Evolutionary conservation across 2,797 vertebrate species (phyloP).

Genomic region (Falco novaeseelandiae): DNA sequence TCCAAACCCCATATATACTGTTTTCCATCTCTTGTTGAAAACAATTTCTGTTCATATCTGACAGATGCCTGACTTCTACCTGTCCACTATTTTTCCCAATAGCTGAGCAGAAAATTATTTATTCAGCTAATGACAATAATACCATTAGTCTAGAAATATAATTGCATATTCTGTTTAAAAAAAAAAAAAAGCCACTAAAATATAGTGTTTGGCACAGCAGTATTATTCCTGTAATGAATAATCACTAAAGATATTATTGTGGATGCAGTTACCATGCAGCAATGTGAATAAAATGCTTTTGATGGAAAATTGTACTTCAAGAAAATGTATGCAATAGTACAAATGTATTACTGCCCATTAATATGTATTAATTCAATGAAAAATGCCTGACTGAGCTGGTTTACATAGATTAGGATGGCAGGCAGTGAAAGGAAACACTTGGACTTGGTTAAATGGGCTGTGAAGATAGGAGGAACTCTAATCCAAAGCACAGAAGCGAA

Average conservation of each 20-base stretch:
- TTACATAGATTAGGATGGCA: slow-evolving; percentile 68
- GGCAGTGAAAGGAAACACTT: slow-evolving; percentile 58
- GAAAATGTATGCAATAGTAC: slow-evolving; percentile 70
- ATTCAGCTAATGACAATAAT: slow-evolving; percentile 33
- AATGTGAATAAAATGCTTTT: slow-evolving; percentile 71
- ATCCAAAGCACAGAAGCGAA: slow-evolving; percentile 1
- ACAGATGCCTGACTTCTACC: background rate
- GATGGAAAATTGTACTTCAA: slow-evolving; percentile 70
- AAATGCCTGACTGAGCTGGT: slow-evolving; percentile 61
- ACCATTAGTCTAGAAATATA: slow-evolving; percentile 25
- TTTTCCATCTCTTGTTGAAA: background rate
- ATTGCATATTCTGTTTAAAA: slow-evolving; percentile 8
- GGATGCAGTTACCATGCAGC: slow-evolving; percentile 60
- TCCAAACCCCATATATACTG: background rate
- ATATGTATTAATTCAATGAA: slow-evolving; percentile 75
- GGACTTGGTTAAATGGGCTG: slow-evolving; percentile 65
- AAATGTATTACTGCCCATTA: slow-evolving; percentile 73
- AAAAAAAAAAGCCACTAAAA: slow-evolving; percentile 23
- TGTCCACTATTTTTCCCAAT: background rate
- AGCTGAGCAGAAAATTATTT: background rate
- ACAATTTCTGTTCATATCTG: background rate
- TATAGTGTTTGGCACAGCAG: slow-evolving; percentile 18
- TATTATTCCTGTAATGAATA: slow-evolving; percentile 71
- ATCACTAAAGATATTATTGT: slow-evolving; percentile 68
- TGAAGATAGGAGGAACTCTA: slow-evolving; percentile 16